phyloP scores from a whole-genome alignment of 2,113 vertebrate species.

The Pagrus major region DNA sequence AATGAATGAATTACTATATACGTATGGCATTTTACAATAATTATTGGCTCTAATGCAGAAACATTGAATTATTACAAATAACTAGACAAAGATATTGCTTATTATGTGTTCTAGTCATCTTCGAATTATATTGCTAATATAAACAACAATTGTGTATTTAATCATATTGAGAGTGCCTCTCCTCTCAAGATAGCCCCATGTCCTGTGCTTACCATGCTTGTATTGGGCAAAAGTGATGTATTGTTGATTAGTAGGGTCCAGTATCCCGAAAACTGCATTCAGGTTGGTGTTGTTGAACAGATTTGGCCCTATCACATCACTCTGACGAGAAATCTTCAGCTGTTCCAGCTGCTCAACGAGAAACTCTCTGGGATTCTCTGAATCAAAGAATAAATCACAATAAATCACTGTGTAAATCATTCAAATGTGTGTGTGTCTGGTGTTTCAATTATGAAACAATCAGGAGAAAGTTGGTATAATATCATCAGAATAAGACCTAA shows the following conservation, averaged over 20 bases:
- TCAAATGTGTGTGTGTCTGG: neutral
- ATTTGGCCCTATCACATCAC: conserved; percentile 44
- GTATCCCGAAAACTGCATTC: conserved; percentile 76
- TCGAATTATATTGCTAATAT: neutral
- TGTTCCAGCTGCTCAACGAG: conserved; percentile 78
- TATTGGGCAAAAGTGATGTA: conserved; percentile 79
- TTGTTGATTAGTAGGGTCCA: conserved; percentile 77
- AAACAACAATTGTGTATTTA: neutral
- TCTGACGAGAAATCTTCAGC: conserved; percentile 62
- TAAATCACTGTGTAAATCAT: neutral
- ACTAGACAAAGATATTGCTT: neutral
- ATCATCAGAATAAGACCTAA: neutral
- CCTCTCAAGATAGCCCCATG: neutral
- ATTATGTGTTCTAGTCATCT: neutral
- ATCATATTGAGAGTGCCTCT: neutral
- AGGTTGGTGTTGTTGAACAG: conserved; percentile 78
- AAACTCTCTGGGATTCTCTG: conserved; percentile 81
- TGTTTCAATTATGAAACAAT: neutral
- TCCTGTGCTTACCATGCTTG: conserved; percentile 76
- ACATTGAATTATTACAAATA: neutral
- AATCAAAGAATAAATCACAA: neutral
- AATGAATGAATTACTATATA: neutral
- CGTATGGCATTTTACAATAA: neutral
- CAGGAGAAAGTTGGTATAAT: neutral
- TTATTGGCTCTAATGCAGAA: neutral